phyloP scores from a whole-genome alignment of 2,797 vertebrate species.

The Carapus acus region DNA sequence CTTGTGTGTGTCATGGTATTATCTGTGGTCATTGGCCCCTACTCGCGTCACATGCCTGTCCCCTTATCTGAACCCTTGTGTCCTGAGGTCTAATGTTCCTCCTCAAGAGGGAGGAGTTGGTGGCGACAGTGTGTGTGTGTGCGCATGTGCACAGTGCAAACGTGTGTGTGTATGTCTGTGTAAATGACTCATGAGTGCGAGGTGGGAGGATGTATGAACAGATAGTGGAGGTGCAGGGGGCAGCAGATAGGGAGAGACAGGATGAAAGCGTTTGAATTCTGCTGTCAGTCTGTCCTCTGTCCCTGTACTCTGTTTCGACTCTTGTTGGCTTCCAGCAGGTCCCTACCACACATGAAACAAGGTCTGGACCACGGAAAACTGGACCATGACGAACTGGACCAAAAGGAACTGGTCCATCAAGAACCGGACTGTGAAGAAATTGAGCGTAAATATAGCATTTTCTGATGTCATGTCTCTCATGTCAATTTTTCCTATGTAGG shows the following conservation, averaged over 20 bases:
- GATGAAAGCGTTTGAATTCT: constrained; percentile 48
- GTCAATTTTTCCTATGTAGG: constrained; percentile 18
- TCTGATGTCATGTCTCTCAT: constrained; percentile 18
- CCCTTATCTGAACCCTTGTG: constrained; percentile 63
- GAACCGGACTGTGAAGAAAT: no score
- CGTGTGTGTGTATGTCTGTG: constrained; percentile 10
- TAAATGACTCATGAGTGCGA: constrained; percentile 6
- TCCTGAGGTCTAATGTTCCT: constrained; percentile 54
- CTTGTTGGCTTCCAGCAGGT: constrained; percentile 25
- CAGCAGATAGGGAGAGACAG: constrained; percentile 58
- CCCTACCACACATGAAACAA: no score
- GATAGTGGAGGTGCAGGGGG: constrained; percentile 59
- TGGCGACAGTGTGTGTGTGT: constrained; percentile 4
- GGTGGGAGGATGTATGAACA: constrained; percentile 50
- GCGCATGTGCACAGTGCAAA: constrained; percentile 4
- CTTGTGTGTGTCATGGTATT: constrained; percentile 27
- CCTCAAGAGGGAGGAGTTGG: constrained; percentile 44
- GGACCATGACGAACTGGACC: no score
- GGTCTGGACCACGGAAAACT: no score
- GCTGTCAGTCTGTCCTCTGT: constrained; percentile 45
- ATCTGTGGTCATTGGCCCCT: constrained; percentile 61
- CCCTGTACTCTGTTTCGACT: constrained; percentile 15
- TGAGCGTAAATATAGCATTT: no score
- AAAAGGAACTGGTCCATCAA: no score
- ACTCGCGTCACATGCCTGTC: constrained; percentile 64